Evolutionary conservation across 2,888 invertebrate genomes (phyloP).

Genomic region (Meganola albula): DNA sequence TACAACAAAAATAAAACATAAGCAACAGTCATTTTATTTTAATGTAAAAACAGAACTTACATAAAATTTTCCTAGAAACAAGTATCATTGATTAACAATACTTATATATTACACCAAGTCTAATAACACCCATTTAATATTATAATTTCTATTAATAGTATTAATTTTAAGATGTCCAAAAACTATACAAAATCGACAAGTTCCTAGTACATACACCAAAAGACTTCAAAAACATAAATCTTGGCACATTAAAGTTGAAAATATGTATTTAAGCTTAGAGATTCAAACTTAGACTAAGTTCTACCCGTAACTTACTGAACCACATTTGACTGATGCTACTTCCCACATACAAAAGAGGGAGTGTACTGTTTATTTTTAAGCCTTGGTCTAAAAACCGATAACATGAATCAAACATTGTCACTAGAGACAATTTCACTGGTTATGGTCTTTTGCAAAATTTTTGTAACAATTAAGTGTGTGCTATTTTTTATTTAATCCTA

Average conservation of each 20-base stretch:
- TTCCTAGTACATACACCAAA: constrained; percentile 29
- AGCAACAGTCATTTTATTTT: constrained; percentile 65
- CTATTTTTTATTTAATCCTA: too few relatives aligned
- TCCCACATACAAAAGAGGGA: too few relatives aligned
- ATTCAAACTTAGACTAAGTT: too few relatives aligned
- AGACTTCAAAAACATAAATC: constrained; percentile 33
- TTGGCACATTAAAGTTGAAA: constrained; percentile 48
- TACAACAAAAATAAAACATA: constrained; percentile 43
- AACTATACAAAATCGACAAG: constrained; percentile 28
- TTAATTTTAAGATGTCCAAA: constrained; percentile 23
- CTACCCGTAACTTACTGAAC: too few relatives aligned
- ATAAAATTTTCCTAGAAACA: constrained; percentile 48
- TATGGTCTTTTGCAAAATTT: too few relatives aligned
- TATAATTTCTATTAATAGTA: constrained; percentile 23
- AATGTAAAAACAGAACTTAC: constrained; percentile 70
- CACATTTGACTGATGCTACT: too few relatives aligned
- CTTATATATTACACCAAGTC: constrained; percentile 52
- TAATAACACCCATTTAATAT: constrained; percentile 41
- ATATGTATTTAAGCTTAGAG: constrained; percentile 26
- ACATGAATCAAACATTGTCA: too few relatives aligned
- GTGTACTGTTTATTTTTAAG: too few relatives aligned
- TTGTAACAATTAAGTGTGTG: too few relatives aligned
- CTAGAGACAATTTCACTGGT: too few relatives aligned
- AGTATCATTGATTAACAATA: constrained; percentile 60
- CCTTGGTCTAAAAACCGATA: too few relatives aligned